Percentiles rank a stretch among this genome's conserved stretches.
Evolutionary conservation across 2,797 vertebrate species (phyloP).

Genomic region (Luscinia luscinia): DNA sequence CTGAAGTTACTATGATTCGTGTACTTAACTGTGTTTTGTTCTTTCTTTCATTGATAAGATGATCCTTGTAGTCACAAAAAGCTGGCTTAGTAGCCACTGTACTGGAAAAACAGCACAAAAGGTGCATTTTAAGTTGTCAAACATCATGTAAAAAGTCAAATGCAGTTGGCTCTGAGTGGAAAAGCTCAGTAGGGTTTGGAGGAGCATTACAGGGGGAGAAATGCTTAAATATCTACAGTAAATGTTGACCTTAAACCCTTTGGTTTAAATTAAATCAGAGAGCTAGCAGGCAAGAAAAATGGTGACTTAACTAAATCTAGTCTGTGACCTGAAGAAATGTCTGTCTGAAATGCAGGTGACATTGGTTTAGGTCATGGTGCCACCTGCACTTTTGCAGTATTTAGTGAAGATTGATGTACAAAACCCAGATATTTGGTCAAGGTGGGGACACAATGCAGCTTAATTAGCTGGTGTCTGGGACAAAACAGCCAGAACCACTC

Average conservation of each 20-base stretch:
- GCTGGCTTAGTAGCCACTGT: background rate
- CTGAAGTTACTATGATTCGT: background rate
- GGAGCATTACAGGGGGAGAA: background rate
- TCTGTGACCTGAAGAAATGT: background rate
- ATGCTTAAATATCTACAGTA: background rate
- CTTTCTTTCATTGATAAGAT: background rate
- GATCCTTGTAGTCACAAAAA: background rate
- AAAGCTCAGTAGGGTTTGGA: background rate
- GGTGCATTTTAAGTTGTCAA: background rate
- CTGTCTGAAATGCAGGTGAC: background rate
- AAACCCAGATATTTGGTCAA: background rate
- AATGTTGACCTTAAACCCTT: slow-evolving; percentile 26
- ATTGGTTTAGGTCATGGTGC: background rate
- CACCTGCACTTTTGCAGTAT: background rate
- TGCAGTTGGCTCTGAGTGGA: background rate
- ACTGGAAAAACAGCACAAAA: background rate
- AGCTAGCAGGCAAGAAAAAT: background rate
- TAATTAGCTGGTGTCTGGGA: background rate
- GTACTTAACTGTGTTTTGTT: background rate
- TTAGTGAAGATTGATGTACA: background rate
- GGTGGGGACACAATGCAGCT: background rate
- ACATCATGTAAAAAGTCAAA: background rate
- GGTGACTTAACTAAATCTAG: background rate
- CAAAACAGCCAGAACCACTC: background rate
- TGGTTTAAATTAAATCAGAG: slow-evolving; percentile 40